phyloP scores from a whole-genome alignment of 1,140 invertebrate genomes.

The Pseudomyrmex flavicornis region DNA sequence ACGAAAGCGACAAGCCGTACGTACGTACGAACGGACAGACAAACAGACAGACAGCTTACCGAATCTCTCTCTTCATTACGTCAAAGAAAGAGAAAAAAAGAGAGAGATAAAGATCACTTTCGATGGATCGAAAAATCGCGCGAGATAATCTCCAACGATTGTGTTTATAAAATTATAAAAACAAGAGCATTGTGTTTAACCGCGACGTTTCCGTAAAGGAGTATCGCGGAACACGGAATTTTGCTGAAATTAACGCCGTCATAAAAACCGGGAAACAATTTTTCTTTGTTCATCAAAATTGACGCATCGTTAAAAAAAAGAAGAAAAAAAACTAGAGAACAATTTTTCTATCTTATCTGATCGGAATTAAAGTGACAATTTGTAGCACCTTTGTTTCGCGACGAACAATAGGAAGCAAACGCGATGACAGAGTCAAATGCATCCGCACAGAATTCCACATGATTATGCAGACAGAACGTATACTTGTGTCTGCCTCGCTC shows the following conservation, averaged over 20 bases:
- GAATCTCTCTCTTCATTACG: neutral
- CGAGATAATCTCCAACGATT: neutral
- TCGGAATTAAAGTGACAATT: slow-evolving; percentile 1
- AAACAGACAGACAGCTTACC: slow-evolving; percentile 12
- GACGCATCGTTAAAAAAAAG: too few relatives aligned
- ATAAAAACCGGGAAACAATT: neutral
- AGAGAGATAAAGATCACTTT: slow-evolving; percentile 3
- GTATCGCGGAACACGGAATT: neutral
- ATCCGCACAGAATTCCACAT: slow-evolving; percentile 40
- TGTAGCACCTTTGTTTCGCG: slow-evolving; percentile 25
- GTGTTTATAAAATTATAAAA: neutral
- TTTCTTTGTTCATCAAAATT: too few relatives aligned
- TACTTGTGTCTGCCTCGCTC: neutral
- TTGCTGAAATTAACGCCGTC: neutral
- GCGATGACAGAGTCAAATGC: slow-evolving; percentile 37
- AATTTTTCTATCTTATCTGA: neutral
- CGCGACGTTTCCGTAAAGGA: neutral
- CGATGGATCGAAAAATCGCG: neutral
- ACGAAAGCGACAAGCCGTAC: neutral
- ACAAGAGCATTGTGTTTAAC: neutral
- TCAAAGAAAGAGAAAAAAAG: neutral
- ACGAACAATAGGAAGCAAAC: slow-evolving; percentile 45
- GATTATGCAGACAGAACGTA: slow-evolving; percentile 47
- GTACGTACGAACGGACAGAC: neutral
- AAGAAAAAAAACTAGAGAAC: neutral